Percentiles rank a stretch among this genome's conserved stretches.
These are phyloP conservation scores for Thalpophila matura DNA, from an alignment of 2,888 invertebrate genomes.

Conservation along the genomic window DNA sequence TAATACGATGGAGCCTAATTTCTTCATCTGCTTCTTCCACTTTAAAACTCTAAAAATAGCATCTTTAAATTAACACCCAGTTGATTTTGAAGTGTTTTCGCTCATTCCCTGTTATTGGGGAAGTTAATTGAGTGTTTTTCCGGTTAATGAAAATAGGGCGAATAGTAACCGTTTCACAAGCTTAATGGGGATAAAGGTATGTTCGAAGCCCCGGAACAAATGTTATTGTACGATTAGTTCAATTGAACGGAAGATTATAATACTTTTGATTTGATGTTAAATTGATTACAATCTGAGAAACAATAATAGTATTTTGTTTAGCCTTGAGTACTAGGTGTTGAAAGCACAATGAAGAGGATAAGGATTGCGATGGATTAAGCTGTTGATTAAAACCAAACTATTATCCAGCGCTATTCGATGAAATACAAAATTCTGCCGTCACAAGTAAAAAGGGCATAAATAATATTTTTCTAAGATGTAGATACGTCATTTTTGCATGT, in stretches of 20 bases:
- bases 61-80: slow-evolving; percentile 32
- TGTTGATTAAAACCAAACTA: neutral
- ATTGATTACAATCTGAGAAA: slow-evolving; percentile 4
- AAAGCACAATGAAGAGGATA: neutral
- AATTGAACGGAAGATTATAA: slow-evolving; percentile 23
- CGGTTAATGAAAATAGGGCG: slow-evolving; percentile 33
- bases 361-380: neutral
- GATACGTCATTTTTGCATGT: too few relatives aligned
- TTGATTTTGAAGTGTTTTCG: slow-evolving; percentile 30
- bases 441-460: too few relatives aligned
- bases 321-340: neutral
- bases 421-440: too few relatives aligned
- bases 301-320: neutral
- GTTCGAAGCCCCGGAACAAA: slow-evolving; percentile 24
- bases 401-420: too few relatives aligned
- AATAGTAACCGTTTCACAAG: slow-evolving; percentile 18
- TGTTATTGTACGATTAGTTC: slow-evolving; percentile 27
- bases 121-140: slow-evolving; percentile 59
- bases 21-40: slow-evolving; percentile 5
- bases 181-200: slow-evolving; percentile 32
- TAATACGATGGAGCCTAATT: slow-evolving; percentile 8
- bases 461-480: too few relatives aligned
- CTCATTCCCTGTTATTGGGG: slow-evolving; percentile 41
- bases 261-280: slow-evolving; percentile 11
- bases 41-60: slow-evolving; percentile 29